A percentile compares a stretch with the other conserved stretches of the same genome.
phyloP scores from a whole-genome alignment of 2,113 vertebrate genomes.

The Todiramphus chloris region DNA sequence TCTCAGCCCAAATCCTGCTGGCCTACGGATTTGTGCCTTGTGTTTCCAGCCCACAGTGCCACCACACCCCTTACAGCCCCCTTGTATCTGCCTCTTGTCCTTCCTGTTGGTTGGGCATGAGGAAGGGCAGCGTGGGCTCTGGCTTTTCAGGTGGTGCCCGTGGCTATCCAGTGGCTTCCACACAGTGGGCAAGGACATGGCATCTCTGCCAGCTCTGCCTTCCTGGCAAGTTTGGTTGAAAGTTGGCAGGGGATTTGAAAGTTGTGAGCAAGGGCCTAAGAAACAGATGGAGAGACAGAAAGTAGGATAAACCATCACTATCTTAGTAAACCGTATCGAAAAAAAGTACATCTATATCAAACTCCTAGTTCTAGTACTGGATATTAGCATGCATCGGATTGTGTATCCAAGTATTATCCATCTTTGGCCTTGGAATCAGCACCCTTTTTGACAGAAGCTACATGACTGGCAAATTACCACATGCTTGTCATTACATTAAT shows the following conservation, averaged over 20 bases:
- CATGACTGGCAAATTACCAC: not conserved
- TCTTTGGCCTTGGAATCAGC: not conserved
- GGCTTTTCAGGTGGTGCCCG: fast-evolving
- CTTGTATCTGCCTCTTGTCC: not conserved
- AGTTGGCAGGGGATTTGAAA: not conserved
- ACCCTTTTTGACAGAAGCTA: not conserved
- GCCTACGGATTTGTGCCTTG: not conserved
- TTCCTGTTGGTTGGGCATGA: not conserved
- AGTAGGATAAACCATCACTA: not conserved
- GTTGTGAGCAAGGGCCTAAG: not conserved
- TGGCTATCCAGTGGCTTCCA: not conserved
- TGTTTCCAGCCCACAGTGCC: not conserved
- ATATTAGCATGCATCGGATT: not conserved
- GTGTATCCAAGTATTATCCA: not conserved
- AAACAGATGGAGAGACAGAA: not conserved
- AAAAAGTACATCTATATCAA: not conserved
- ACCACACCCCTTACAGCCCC: not conserved
- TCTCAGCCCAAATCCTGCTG: not conserved
- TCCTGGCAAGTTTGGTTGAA: not conserved
- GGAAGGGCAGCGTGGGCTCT: fast-evolving
- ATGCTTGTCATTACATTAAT: not conserved
- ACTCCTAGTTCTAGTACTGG: not conserved
- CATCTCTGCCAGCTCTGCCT: not conserved
- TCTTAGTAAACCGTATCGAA: not conserved
- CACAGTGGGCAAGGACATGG: fast-evolving